Conservation (phyloP, 2,113 vertebrate species). For the Ia io region DNA sequence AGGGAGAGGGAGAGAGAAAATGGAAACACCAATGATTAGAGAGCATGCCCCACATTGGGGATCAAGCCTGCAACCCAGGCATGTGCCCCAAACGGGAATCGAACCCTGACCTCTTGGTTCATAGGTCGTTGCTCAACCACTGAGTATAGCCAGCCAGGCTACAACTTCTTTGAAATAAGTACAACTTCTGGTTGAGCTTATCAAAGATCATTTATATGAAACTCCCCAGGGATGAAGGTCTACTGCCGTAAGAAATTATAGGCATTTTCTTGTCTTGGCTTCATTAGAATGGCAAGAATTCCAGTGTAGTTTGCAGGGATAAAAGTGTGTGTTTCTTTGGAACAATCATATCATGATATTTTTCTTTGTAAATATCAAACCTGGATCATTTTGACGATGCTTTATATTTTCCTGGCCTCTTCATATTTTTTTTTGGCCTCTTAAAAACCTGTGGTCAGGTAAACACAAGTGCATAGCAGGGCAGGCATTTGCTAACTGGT, state of each 20-base stretch:
- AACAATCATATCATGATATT: slow-evolving; percentile 23
- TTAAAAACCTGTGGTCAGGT: not conserved
- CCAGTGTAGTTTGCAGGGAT: not conserved
- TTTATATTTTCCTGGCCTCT: not conserved
- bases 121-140: too few species aligned
- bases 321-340: not conserved
- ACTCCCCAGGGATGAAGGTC: not conserved
- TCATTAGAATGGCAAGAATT: not conserved
- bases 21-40: too few species aligned
- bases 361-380: slow-evolving; percentile 28
- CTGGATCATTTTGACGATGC: not conserved
- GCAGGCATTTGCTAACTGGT: not conserved
- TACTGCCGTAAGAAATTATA: not conserved
- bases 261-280: not conserved
- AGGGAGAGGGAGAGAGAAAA: too few species aligned
- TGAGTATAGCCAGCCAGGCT: not conserved
- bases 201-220: not conserved
- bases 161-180: not conserved
- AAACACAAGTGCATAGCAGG: not conserved
- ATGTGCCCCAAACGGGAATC: too few species aligned
- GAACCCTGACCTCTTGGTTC: too few species aligned
- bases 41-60: too few species aligned
- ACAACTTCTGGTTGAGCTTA: not conserved
- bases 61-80: too few species aligned
- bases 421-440: not conserved